Conservation (phyloP, 2,888 invertebrate genomes). For the Yponomeuta evonymella region DNA sequence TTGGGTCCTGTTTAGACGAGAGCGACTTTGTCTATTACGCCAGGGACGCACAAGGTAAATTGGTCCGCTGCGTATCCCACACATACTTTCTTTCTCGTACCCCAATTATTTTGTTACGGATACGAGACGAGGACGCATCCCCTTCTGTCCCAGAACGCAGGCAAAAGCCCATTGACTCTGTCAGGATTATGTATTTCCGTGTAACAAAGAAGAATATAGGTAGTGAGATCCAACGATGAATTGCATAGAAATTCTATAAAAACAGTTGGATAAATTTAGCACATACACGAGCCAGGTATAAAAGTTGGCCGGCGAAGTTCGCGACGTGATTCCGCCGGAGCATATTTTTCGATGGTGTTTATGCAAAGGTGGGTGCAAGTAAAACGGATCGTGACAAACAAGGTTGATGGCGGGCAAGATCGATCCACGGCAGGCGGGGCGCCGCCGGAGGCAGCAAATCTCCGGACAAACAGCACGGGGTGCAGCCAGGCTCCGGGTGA, state of each 20-base stretch:
- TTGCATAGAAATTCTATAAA: not conserved
- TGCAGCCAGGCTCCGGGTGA: slow-evolving; percentile 5
- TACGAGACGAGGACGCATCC: slow-evolving; percentile 7
- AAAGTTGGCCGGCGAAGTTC: slow-evolving; percentile 3
- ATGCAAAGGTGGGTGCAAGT: slow-evolving; percentile 4
- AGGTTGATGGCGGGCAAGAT: slow-evolving; percentile 8
- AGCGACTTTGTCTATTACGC: not conserved
- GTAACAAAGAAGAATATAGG: not conserved
- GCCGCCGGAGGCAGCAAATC: slow-evolving; percentile 20
- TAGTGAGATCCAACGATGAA: slow-evolving; percentile 1
- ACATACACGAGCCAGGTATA: slow-evolving; percentile 5
- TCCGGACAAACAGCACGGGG: slow-evolving; percentile 27
- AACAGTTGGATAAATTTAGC: not conserved
- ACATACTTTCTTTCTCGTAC: slow-evolving; percentile 5
- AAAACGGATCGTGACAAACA: slow-evolving; percentile 3
- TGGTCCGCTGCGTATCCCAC: not conserved
- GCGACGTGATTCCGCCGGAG: not conserved
- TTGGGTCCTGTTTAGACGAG: not conserved
- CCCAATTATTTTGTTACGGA: slow-evolving; percentile 15
- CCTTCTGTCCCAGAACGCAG: slow-evolving; percentile 6
- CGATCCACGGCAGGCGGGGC: slow-evolving; percentile 4
- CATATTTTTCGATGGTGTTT: not conserved
- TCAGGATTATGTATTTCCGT: not conserved
- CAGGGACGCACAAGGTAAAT: not conserved
- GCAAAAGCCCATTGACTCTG: not conserved